Percentiles rank a stretch among this genome's conserved stretches.
phyloP scores from a whole-genome alignment of 2,797 vertebrate genomes.

The Sebastes matsubarae region DNA sequence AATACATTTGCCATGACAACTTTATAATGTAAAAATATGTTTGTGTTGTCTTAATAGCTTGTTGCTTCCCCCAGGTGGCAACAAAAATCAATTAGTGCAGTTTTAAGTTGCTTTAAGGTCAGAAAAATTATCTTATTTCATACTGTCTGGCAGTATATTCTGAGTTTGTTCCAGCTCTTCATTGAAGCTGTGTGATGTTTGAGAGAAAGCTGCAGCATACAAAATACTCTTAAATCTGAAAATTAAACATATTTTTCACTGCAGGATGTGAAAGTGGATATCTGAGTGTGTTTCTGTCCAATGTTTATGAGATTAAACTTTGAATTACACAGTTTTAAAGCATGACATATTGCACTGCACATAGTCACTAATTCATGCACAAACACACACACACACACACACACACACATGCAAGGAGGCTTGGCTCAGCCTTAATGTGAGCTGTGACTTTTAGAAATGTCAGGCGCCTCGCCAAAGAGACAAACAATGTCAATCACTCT shows the following conservation, averaged over 20 bases:
- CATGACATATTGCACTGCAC: not conserved
- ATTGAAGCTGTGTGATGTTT: not conserved
- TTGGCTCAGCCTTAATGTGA: constrained; percentile 41
- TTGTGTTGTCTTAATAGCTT: not conserved
- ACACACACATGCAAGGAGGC: not conserved
- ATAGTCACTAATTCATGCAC: not conserved
- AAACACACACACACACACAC: not conserved
- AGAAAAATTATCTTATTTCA: not conserved
- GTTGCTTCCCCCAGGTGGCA: not conserved
- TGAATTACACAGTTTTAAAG: not conserved
- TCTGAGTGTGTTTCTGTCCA: not conserved
- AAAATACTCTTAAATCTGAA: constrained; percentile 19
- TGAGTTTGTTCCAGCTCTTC: not conserved
- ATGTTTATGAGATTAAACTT: not conserved
- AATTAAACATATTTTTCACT: constrained; percentile 9
- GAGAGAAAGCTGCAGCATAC: not conserved
- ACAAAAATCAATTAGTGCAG: not conserved
- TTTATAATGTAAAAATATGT: not conserved
- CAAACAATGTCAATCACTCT: constrained; percentile 69
- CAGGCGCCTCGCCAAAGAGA: constrained; percentile 59
- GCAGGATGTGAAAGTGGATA: not conserved
- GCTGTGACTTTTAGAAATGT: constrained; percentile 75
- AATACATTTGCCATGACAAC: not conserved
- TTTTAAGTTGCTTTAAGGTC: not conserved
- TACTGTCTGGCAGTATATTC: not conserved